Evolutionary conservation across 2,113 vertebrate genomes (phyloP), one percentile per base, ranked within the genome.

Genomic region (Pyrgilauda ruficollis): DNA sequence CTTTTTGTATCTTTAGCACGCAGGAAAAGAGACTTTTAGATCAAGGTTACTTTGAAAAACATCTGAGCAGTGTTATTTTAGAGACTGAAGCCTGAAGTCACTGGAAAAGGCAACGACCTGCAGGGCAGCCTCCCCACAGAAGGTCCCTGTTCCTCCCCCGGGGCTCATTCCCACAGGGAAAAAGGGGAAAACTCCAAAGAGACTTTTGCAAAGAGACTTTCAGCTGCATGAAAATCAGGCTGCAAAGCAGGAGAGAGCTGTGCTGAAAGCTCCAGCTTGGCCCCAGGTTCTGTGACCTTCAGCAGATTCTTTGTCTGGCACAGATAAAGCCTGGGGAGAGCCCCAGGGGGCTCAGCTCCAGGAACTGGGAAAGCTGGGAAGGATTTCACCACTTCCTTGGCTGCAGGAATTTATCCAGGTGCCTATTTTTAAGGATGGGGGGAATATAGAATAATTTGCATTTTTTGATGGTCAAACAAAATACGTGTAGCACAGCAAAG

Each of bases 261-360:
- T 11, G 77, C 49, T 84, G 82, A n/a, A 9, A 82, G 78, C 78
- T 43, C 23, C 87, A 94, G 90, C 68, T 37, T 28, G 68, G 56
- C 94, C 89, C 88, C 83, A 76, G 93, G 74, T 44, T 56, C 2
- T 7, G 84, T 49, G 79, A 79, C 88, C 84, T 95, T 84, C 93
- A 92, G 94, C 58, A 49, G 84, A 91, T 81, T 72, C 92, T 50
- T 70, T 10, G 83, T 72, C 95, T 96, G 91, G 16, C 83, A 47
- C 84, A 93, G 90, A 95, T 44, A 91, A 91, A 44, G 31, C 3
- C 3, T 31, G 49, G 12, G 47, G 31, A 55, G 26, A 55, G 59
- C 50, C 56, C 24, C 2, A 8, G 6, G 3, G 37, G 27, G 33
- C 93, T 58, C 33, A 62, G 74, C 75, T 49, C 79, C 21, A 50